These are phyloP conservation scores for Tetragonula carbonaria DNA, from an alignment of 2,888 invertebrate species.

Conservation along the genomic window DNA sequence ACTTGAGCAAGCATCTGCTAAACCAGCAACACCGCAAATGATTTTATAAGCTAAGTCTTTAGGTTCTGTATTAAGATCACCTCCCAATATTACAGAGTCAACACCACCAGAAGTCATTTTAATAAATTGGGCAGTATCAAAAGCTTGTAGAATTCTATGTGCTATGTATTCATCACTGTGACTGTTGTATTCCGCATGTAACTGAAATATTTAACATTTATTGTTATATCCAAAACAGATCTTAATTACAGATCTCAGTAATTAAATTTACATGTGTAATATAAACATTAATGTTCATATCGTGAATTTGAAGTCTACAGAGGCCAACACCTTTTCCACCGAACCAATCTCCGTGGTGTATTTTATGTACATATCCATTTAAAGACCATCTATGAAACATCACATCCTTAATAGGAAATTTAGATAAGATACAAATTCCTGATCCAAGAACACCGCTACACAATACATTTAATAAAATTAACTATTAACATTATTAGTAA, in stretches of 20 bases:
- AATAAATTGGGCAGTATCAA: conserved; percentile 97
- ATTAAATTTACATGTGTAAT: conserved; percentile 93
- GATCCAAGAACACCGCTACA: conserved; percentile 96
- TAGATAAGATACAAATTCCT: conserved; percentile 94
- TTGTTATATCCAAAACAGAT: conserved; percentile 1
- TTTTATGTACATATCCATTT: conserved; percentile 98
- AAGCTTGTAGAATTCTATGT: conserved; percentile 96
- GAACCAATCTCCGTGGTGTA: conserved; percentile 99
- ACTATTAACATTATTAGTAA: not conserved
- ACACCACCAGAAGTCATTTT: conserved; percentile 91
- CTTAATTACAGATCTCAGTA: conserved; percentile 13
- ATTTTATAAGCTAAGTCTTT: conserved; percentile 91
- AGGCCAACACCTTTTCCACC: conserved; percentile 98
- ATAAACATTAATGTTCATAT: conserved; percentile 92
- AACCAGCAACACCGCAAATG: conserved; percentile 86
- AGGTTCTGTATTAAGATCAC: conserved; percentile 97
- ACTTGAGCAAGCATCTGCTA: conserved; percentile 85
- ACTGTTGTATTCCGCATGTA: conserved; percentile 97
- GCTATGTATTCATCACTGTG: conserved; percentile 95
- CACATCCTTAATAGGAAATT: conserved; percentile 92
- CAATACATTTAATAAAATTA: conserved; percentile 50
- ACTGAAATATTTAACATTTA: conserved; percentile 85
- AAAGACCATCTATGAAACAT: conserved; percentile 97
- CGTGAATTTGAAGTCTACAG: conserved; percentile 89
- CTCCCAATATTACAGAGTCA: conserved; percentile 94